These are phyloP conservation scores for Melanotaenia boesemani DNA, from an alignment of 2,797 vertebrate species.

Conservation along the genomic window DNA sequence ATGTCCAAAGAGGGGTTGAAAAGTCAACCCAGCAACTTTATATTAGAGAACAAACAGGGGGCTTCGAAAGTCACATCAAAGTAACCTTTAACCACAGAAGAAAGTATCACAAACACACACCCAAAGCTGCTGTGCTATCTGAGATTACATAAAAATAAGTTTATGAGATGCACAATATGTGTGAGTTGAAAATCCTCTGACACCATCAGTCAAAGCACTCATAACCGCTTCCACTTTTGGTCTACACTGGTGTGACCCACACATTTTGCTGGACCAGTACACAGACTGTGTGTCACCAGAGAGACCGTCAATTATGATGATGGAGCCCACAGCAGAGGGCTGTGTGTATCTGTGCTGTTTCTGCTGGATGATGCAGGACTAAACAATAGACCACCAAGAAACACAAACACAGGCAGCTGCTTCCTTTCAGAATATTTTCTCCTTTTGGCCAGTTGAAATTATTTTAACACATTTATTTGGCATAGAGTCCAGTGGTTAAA, in stretches of 20 bases:
- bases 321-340: constrained; percentile 28
- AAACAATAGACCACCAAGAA: constrained; percentile 72
- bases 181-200: constrained; percentile 33
- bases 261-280: constrained; percentile 36
- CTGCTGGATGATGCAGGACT: constrained; percentile 65
- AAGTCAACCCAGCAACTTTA: constrained; percentile 30
- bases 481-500: not conserved
- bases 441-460: constrained; percentile 7
- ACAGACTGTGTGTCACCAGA: constrained; percentile 61
- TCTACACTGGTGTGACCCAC: constrained; percentile 45
- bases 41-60: constrained; percentile 31
- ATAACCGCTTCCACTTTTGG: constrained; percentile 31
- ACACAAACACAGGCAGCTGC: constrained; percentile 49
- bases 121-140: constrained; percentile 33
- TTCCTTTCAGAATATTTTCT: constrained; percentile 29
- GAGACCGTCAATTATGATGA: constrained; percentile 61
- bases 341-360: constrained; percentile 49
- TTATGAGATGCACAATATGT: constrained; percentile 23
- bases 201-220: constrained; percentile 22
- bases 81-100: constrained; percentile 26
- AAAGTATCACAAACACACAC: constrained; percentile 32
- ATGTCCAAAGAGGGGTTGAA: constrained; percentile 10
- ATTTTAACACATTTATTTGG: constrained; percentile 17
- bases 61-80: constrained; percentile 49
- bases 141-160: not conserved